A percentile compares a stretch with the other conserved stretches of the same genome.
These are phyloP conservation scores for Dicyrtomina minuta DNA, from an alignment of 2,888 invertebrate genomes.

Conservation along the genomic window DNA sequence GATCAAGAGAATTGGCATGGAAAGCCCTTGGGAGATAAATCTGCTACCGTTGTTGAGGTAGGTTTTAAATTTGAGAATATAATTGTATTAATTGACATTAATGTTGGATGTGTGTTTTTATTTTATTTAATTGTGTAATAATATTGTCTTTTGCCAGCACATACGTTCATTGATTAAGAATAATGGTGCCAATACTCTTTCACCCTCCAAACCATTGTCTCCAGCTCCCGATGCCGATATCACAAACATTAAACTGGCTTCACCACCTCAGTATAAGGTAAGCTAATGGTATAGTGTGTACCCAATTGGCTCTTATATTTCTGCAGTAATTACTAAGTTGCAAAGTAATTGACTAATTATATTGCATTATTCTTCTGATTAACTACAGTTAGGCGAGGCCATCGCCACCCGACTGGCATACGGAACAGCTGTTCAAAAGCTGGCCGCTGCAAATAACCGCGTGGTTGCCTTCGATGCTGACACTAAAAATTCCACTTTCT, in stretches of 20 bases:
- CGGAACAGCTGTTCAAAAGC: constrained; percentile 88
- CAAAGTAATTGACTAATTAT: no score
- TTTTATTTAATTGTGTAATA: neutral
- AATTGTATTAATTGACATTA: constrained; percentile 11
- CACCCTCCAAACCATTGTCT: constrained; percentile 66
- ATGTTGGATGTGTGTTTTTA: neutral
- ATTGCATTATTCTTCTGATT: constrained; percentile 1
- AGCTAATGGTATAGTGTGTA: no score
- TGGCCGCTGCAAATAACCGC: constrained; percentile 67
- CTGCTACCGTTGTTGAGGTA: constrained; percentile 67
- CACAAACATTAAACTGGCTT: constrained; percentile 68
- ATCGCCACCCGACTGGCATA: constrained; percentile 92
- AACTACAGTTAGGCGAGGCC: constrained; percentile 63
- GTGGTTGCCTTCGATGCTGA: constrained; percentile 96
- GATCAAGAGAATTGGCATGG: constrained; percentile 97
- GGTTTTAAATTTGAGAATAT: constrained; percentile 24
- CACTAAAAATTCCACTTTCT: constrained; percentile 97
- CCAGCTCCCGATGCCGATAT: constrained; percentile 75
- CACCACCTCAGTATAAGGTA: constrained; percentile 77
- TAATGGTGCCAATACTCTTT: constrained; percentile 64
- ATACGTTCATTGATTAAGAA: constrained; percentile 69
- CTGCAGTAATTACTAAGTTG: neutral
- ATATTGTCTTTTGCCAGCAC: constrained; percentile 61
- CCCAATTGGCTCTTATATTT: no score
- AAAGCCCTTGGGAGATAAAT: constrained; percentile 85